Evolutionary conservation across 2,113 vertebrate genomes (phyloP).

Genomic region (Colistium nudipinnis): DNA sequence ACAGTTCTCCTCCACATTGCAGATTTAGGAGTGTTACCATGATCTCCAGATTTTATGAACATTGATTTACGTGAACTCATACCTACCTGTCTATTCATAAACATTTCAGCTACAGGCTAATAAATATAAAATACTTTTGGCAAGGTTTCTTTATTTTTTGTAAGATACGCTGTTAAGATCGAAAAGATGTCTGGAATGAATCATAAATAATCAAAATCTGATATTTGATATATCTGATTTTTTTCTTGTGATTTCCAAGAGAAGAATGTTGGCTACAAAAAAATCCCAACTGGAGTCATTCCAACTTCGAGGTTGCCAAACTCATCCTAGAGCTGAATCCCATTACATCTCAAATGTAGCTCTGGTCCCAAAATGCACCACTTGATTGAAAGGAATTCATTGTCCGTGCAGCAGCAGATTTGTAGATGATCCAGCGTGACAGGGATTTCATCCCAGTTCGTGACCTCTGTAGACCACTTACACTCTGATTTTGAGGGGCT

Average conservation of each 20-base stretch:
- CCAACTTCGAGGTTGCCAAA: background rate
- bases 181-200: background rate
- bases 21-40: constrained; percentile 3
- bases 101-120: background rate
- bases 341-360: background rate
- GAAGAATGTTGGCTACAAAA: constrained; percentile 7
- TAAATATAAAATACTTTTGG: background rate
- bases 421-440: constrained; percentile 30
- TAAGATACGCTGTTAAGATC: background rate
- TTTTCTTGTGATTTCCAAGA: constrained; percentile 1
- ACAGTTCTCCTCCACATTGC: constrained; percentile 23
- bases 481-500: constrained; percentile 16
- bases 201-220: background rate
- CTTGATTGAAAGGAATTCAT: constrained; percentile 31
- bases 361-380: constrained; percentile 24
- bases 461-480: constrained; percentile 30
- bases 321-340: background rate
- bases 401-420: constrained; percentile 21
- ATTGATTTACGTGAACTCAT: constrained; percentile 4
- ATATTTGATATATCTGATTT: no score
- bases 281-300: background rate
- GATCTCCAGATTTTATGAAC: background rate
- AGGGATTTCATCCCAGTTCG: constrained; percentile 11
- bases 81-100: background rate
- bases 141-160: background rate